phyloP scores from a whole-genome alignment of 1,140 invertebrate species.

The Formica exsecta region DNA sequence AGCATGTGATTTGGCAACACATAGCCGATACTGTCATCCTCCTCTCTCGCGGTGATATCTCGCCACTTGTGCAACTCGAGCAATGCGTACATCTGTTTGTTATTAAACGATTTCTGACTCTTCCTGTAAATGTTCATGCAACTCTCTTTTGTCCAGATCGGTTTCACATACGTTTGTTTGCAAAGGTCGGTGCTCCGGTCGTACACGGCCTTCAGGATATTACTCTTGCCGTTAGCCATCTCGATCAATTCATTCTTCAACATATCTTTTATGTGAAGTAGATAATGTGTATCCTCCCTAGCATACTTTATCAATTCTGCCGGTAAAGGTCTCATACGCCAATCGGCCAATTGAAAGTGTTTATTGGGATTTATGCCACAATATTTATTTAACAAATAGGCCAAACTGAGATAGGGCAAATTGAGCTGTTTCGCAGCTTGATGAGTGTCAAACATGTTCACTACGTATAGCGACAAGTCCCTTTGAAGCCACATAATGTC shows the following conservation, averaged over 20 bases:
- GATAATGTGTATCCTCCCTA: slow-evolving; percentile 97
- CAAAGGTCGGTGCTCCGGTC: slow-evolving; percentile 92
- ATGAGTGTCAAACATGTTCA: slow-evolving; percentile 99
- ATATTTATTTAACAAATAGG: slow-evolving; percentile 93
- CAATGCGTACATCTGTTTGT: slow-evolving; percentile 94
- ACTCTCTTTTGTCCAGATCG: slow-evolving; percentile 90
- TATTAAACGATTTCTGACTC: slow-evolving; percentile 94
- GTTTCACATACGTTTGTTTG: slow-evolving; percentile 94
- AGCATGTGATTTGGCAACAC: slow-evolving; percentile 98
- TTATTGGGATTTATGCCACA: slow-evolving; percentile 95
- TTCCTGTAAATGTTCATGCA: slow-evolving; percentile 92
- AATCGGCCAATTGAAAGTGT: slow-evolving; percentile 97
- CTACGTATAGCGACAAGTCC: slow-evolving; percentile 97
- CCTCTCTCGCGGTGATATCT: slow-evolving; percentile 92
- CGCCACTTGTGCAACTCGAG: slow-evolving; percentile 95
- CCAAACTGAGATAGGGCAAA: slow-evolving; percentile 92
- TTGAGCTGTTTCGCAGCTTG: slow-evolving; percentile 93
- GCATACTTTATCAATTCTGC: slow-evolving; percentile 95
- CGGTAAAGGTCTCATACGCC: slow-evolving; percentile 97
- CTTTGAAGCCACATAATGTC: slow-evolving; percentile 98
- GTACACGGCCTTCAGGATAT: slow-evolving; percentile 91
- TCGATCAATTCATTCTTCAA: slow-evolving; percentile 93
- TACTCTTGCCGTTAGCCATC: slow-evolving; percentile 89
- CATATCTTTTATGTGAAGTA: slow-evolving; percentile 96
- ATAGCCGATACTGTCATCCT: slow-evolving; percentile 97